Evolutionary conservation across 2,113 vertebrate species (phyloP).

Genomic region (Hemichromis elongatus): DNA sequence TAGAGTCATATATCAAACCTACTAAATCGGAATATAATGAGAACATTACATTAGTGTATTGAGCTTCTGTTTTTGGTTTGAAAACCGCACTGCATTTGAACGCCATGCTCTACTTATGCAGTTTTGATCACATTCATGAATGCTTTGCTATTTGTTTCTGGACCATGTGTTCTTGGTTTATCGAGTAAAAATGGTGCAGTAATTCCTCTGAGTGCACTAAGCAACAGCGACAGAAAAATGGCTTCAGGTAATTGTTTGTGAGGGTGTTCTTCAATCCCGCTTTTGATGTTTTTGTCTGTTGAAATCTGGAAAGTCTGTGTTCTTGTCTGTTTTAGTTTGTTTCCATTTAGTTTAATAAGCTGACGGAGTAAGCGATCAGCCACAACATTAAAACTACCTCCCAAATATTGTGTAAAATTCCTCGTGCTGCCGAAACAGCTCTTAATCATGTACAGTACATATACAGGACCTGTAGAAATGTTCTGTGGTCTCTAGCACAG

Average conservation of each 20-base stretch:
- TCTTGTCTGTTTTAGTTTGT: neutral
- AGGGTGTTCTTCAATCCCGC: constrained; percentile 10
- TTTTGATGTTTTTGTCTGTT: constrained; percentile 15
- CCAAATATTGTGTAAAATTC: neutral
- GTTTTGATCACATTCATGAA: neutral
- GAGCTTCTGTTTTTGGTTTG: neutral
- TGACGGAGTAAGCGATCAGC: neutral
- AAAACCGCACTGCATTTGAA: neutral
- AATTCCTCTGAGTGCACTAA: constrained; percentile 25
- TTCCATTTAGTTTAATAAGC: neutral
- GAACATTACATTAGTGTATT: constrained; percentile 1
- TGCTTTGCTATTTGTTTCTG: neutral
- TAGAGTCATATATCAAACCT: neutral
- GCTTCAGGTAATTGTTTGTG: constrained; percentile 42
- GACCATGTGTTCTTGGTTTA: neutral
- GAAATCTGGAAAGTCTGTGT: neutral
- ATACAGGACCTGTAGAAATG: neutral
- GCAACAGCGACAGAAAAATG: neutral
- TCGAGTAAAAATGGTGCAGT: constrained; percentile 3
- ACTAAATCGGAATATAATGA: neutral
- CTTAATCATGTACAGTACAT: neutral
- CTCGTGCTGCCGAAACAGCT: neutral
- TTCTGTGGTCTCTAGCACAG: neutral
- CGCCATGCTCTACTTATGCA: neutral
- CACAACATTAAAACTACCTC: neutral